Conservation (phyloP, 2,797 vertebrate genomes). For the Lagorchestes hirsutus region DNA sequence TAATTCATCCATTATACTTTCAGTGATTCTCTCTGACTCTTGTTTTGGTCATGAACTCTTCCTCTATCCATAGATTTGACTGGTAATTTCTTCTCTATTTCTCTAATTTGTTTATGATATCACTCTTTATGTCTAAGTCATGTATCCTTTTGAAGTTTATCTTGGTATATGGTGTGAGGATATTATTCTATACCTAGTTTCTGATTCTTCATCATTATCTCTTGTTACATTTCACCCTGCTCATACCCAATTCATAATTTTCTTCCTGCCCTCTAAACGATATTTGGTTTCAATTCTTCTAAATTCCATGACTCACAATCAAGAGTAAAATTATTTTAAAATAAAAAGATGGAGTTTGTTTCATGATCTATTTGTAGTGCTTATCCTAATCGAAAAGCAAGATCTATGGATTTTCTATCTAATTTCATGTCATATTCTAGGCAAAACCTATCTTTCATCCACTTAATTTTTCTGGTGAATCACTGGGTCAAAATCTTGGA, state of each 20-base stretch:
- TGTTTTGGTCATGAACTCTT: too few relatives aligned
- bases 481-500: neutral
- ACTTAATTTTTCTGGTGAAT: neutral
- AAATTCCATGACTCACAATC: neutral
- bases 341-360: neutral
- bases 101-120: neutral
- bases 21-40: too few relatives aligned
- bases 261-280: neutral
- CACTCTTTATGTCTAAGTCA: neutral
- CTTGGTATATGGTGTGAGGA: neutral
- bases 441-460: neutral
- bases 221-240: neutral
- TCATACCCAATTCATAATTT: neutral
- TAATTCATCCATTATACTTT: too few relatives aligned
- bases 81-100: neutral
- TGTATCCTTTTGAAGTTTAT: neutral
- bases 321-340: too few relatives aligned
- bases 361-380: neutral
- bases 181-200: neutral
- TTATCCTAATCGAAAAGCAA: neutral
- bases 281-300: neutral
- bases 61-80: neutral
- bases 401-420: neutral
- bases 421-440: neutral
- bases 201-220: neutral